Evolutionary conservation across 2,797 vertebrate species (phyloP), one percentile per base, ranked within the genome.

Genomic region (Hemibagrus guttatus): DNA sequence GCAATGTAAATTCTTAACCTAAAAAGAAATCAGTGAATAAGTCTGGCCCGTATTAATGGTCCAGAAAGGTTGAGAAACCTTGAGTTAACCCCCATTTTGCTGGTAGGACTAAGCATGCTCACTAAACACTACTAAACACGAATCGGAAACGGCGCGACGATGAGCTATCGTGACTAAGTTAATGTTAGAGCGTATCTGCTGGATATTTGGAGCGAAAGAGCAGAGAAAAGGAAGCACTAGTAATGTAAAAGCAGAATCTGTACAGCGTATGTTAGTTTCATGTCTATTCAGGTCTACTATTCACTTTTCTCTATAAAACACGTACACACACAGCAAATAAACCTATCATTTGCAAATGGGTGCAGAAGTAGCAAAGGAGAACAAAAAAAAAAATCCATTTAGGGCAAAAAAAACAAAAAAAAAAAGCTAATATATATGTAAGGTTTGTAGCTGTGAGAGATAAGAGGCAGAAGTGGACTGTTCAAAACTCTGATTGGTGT

Each of bases 401-500:
- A 39, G 13, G 19, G 21, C 11, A 80, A 31, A 1, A 9, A 7
- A 23, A 21, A 59, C 6, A 59, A 56, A 17, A 56, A 17, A 46
- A 46, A 49, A 49, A 1, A 9, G 9, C 46, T 8, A 49, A 39
- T 39, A 21, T 21, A 61, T 74, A n/a, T 3, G 71, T 56, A 58
- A 35, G 28, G 14, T 83, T 63, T 87, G 31, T 26, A 81, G 75
- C n/a, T 23, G 68, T 85, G 84, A 72, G 23, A 88, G 74, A 81
- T 59, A 75, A 13, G 58, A 89, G 59, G 81, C 86, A 85, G 16
- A 21, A 74, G 74, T 83, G 14, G 74, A 81, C 88, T 89, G 86
- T 90, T 91, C 85, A 85, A 84, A 87, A 81, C 78, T 90, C 61
- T 64, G 78, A 63, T 39, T 21, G 39, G 35, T 42, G 35, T 63